Evolutionary conservation across 2,888 invertebrate species (phyloP).

Genomic region (Melangyna quadrimaculata): DNA sequence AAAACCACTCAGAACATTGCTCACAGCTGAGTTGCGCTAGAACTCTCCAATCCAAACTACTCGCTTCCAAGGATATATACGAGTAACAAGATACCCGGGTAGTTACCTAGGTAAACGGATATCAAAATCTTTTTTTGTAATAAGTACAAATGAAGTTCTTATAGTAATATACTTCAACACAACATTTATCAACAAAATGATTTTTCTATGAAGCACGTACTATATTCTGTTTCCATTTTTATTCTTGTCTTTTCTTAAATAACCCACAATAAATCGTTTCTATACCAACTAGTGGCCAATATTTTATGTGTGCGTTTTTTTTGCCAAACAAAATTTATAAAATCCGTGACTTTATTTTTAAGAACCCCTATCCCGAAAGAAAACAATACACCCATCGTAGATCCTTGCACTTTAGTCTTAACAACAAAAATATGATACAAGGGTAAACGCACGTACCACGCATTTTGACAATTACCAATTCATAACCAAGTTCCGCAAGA

Average conservation of each 20-base stretch:
- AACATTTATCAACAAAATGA: too few species aligned
- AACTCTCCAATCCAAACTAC: too few species aligned
- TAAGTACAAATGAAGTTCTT: too few species aligned
- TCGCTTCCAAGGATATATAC: too few species aligned
- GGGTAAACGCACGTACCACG: constrained; percentile 8
- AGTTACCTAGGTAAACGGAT: too few species aligned
- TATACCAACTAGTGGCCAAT: constrained; percentile 13
- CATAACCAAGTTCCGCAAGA: not conserved
- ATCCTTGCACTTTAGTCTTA: not conserved
- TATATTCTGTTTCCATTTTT: not conserved
- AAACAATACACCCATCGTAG: not conserved
- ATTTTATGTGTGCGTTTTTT: not conserved
- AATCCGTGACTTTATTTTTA: constrained; percentile 1
- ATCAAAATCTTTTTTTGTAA: too few species aligned
- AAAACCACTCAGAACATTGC: too few species aligned
- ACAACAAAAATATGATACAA: not conserved
- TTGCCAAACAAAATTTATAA: not conserved
- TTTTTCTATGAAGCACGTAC: not conserved
- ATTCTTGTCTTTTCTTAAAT: not conserved
- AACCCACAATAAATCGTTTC: not conserved
- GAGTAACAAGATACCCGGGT: too few species aligned
- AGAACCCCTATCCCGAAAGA: not conserved
- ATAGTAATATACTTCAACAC: too few species aligned
- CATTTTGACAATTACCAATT: constrained; percentile 13
- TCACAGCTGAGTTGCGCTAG: too few species aligned